Conservation (phyloP, 1,140 invertebrate species). For the Brachionus asplanchnoidis region DNA sequence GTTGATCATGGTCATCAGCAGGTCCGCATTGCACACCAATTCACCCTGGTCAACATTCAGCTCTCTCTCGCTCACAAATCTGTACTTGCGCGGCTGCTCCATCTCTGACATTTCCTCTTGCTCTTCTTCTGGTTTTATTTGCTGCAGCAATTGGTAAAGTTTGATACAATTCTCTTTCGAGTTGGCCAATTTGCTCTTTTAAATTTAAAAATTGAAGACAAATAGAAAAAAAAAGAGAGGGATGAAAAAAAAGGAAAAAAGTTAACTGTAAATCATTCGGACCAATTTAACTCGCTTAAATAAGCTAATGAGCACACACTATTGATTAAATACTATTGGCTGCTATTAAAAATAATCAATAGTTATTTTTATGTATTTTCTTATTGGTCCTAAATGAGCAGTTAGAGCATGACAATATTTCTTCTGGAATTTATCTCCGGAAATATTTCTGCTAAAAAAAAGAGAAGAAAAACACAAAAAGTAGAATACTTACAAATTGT, state of each 20-base stretch:
- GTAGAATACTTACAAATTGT: conserved; percentile 32
- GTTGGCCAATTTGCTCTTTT: background rate
- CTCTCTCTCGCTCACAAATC: background rate
- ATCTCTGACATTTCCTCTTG: background rate
- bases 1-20: background rate
- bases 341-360: background rate
- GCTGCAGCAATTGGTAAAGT: background rate
- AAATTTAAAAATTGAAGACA: background rate
- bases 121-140: background rate
- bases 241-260: background rate
- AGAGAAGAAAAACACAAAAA: background rate
- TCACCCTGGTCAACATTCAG: background rate
- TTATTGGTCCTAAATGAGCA: background rate
- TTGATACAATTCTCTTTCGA: conserved; percentile 17
- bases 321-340: background rate
- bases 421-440: conserved; percentile 4
- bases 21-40: background rate
- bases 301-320: background rate
- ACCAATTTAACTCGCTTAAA: background rate
- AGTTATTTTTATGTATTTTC: background rate
- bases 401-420: conserved; percentile 15
- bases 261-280: background rate
- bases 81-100: background rate
- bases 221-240: background rate
- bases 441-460: background rate